A percentile compares a stretch with the other conserved stretches of the same genome.
Evolutionary conservation across 2,888 invertebrate genomes (phyloP).

Genomic region (Melieria omissa): DNA sequence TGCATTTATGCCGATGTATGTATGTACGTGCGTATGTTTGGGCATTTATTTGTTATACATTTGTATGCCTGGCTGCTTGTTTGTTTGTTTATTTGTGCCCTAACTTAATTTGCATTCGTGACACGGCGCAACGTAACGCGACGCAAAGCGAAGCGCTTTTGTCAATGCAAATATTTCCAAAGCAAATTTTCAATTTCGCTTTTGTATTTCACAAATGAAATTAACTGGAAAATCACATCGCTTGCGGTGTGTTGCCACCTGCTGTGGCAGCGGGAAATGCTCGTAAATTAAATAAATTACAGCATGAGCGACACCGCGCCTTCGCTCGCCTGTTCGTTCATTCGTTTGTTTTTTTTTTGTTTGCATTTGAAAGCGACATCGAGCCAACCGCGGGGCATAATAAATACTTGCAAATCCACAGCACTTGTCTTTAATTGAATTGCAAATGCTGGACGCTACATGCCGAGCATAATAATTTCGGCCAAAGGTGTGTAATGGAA

Average conservation of each 20-base stretch:
- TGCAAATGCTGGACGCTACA: too few species aligned
- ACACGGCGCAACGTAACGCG: too few species aligned
- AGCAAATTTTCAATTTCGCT: conserved; percentile 15
- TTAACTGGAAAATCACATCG: conserved; percentile 26
- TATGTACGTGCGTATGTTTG: conserved; percentile 1
- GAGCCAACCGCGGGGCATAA: too few species aligned
- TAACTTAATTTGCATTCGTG: background rate
- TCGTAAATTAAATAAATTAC: background rate
- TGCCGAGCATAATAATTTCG: too few species aligned
- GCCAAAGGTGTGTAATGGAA: too few species aligned
- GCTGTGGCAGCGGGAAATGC: background rate
- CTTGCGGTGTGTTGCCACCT: conserved; percentile 8
- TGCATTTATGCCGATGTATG: background rate
- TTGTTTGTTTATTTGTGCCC: background rate
- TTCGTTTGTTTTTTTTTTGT: too few species aligned
- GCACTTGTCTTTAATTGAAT: too few species aligned
- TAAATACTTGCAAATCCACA: too few species aligned
- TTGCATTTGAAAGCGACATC: too few species aligned
- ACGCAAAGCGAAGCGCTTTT: background rate
- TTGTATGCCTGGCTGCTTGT: background rate
- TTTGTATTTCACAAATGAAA: conserved; percentile 17
- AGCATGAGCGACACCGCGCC: too few species aligned
- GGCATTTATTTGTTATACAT: background rate
- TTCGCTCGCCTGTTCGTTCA: too few species aligned
- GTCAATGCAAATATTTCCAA: conserved; percentile 12